Base-by-base conservation (phyloP, 2,888 invertebrate genomes). In the Nephrotoma flavescens region DNA sequence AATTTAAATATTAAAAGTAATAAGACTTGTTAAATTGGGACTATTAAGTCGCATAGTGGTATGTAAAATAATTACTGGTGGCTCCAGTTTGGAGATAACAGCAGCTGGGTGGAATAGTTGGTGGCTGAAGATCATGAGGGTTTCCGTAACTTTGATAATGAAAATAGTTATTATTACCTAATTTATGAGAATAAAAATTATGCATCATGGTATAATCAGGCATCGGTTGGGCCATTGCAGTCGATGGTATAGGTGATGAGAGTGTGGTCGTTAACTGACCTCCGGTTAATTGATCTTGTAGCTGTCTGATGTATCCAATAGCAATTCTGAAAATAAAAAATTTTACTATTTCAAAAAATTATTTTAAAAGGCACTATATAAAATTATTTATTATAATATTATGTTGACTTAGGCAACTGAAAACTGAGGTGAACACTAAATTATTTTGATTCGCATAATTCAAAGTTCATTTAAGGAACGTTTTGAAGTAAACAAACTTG, bases 221-320 rank as follows among this genome's bases (percentile, higher is more conserved):
- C 15, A 57, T 6, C 6, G 52, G 52, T 15, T 57, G 52, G 6
- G 6, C 15, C 19, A 57, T 6, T 6, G 52, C n/a, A 6, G 52
- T 57, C 7, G 52, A 15, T 57, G 52, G 6, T 57, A 57, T n/a
- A 41, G 41, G 41, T 41, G 7, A 41, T 41, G 41, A 41, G 7
- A n/a, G 41, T 83, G 41, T 41, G 15, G 83, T 11, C 12, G n/a
- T 83, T 19, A 19, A 2, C 1, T 83, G 41, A 15, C 52, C 52
- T 15, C 15, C 52, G 7, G 6, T 57, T 15, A 83, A 11, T 41
- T 41, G 91, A 88, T 93, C 93, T 90, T 96, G 95, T 88, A 96
- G 91, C 89, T 96, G 95, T 44, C 95, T 92, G 88, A 96, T 96
- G 90, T 96, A 96, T 88, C 95, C 94, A 87, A 96, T 96, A 71